Base-by-base conservation (phyloP, 2,797 vertebrate species). In the Emydoidea blandingii region DNA sequence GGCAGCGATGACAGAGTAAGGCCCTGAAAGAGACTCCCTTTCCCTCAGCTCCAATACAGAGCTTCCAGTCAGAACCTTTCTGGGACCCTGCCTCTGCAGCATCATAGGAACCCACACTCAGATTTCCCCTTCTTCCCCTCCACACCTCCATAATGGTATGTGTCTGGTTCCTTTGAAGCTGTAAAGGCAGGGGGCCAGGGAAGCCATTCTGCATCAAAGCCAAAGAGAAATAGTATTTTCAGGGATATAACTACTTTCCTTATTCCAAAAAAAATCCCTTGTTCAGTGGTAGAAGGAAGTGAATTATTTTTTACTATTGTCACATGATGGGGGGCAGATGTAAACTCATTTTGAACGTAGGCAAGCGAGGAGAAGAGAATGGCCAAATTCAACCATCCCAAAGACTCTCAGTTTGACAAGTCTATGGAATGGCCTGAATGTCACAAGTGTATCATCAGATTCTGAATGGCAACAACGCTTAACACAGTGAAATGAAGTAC, bases 331-430 rank as follows among this genome's bases (percentile, higher is more conserved):
- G 41, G 56, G 84, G 88, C 93, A 47, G 9, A 83, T 0, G 1
- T 3, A 56, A 47, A 19, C 47, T 89, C 80, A 37, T 93, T 82
- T 92, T 44, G 94, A 91, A 89, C 1, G 56, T 53, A 50, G 27
- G 5, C 79, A 68, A 91, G 8, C 41, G 31, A 88, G n/a, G 91
- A 93, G 87, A 90, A 90, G n/a, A 41, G n/a, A 72, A 27, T 23
- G 41, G 14, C 37, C 68, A 91, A 52, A 31, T 85, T 92, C 79
- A 91, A 12, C 16, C 31, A 52, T 84, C 21, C 41, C 74, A 79
- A 81, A 94, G 16, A 12, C 50, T 90, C 88, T 1, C 1, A 44
- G 79, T 59, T 94, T 31, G 29, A 29, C 78, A 50, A 27, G 1
- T 81, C 25, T 84, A 85, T 92, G n/a, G 50, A 95, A 72, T 21